phyloP scores from a whole-genome alignment of 2,888 invertebrate species.

The Andrena praecox region DNA sequence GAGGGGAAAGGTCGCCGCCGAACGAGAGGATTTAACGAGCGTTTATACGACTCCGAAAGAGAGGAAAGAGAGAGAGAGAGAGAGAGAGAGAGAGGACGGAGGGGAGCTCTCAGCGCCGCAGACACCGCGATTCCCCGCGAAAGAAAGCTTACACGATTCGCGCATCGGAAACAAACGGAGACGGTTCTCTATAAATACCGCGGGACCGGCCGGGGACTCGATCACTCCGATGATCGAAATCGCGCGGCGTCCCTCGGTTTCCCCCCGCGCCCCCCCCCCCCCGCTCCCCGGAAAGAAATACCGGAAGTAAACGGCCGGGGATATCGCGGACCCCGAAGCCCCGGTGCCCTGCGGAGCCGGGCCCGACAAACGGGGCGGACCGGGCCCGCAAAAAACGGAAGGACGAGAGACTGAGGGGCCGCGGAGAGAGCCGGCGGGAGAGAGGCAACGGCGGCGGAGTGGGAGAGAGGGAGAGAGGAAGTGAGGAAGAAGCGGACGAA shows the following conservation, averaged over 20 bases:
- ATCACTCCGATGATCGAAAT: not conserved
- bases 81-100: no score
- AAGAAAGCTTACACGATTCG: conserved; percentile 34
- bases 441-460: no score
- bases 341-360: conserved; percentile 16
- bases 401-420: conserved; percentile 8
- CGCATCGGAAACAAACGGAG: conserved; percentile 45
- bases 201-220: conserved; percentile 21
- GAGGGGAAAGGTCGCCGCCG: no score
- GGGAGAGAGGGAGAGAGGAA: no score
- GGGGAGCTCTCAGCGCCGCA: no score
- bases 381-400: conserved; percentile 14
- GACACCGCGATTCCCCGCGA: not conserved
- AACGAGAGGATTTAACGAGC: no score
- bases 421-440: not conserved
- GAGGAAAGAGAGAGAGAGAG: no score
- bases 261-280: not conserved
- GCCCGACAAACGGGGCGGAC: conserved; percentile 38
- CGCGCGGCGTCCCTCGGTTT: not conserved
- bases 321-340: conserved; percentile 12
- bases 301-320: conserved; percentile 44
- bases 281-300: conserved; percentile 19
- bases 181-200: conserved; percentile 45
- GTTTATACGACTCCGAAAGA: no score
- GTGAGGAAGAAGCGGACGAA: not conserved